phyloP scores from a whole-genome alignment of 2,888 invertebrate species.

The Cepaea hortensis region DNA sequence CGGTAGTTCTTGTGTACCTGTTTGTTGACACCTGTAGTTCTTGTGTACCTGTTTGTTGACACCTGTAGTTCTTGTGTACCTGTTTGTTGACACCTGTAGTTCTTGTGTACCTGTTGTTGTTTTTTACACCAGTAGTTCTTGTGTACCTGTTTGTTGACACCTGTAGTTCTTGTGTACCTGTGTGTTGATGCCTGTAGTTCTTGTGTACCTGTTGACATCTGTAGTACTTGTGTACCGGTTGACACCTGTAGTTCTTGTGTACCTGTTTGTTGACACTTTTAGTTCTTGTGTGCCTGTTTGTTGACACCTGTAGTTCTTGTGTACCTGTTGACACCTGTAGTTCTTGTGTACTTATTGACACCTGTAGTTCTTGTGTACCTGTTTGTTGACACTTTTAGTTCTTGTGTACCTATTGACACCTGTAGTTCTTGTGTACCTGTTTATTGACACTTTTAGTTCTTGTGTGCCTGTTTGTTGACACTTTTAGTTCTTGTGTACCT shows the following conservation, averaged over 20 bases:
- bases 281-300: slow-evolving; percentile 47
- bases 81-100: not conserved
- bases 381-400: too few species aligned
- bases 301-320: too few species aligned
- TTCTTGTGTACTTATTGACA: not conserved
- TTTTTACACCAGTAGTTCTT: not conserved
- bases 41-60: not conserved
- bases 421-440: too few species aligned
- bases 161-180: slow-evolving; percentile 44
- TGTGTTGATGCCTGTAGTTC: not conserved
- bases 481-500: slow-evolving; percentile 43
- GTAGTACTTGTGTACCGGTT: too few species aligned
- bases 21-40: not conserved
- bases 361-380: too few species aligned
- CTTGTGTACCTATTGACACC: slow-evolving; percentile 44
- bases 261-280: too few species aligned
- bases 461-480: not conserved
- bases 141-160: not conserved
- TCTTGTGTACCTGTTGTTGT: not conserved
- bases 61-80: too few species aligned
- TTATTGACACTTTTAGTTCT: not conserved
- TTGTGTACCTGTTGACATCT: not conserved
- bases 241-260: not conserved
- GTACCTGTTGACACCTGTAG: not conserved
- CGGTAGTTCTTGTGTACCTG: slow-evolving; percentile 44